A percentile compares a stretch with the other conserved stretches of the same genome.
phyloP scores from a whole-genome alignment of 2,113 vertebrate species.

The Oreochromis aureus region DNA sequence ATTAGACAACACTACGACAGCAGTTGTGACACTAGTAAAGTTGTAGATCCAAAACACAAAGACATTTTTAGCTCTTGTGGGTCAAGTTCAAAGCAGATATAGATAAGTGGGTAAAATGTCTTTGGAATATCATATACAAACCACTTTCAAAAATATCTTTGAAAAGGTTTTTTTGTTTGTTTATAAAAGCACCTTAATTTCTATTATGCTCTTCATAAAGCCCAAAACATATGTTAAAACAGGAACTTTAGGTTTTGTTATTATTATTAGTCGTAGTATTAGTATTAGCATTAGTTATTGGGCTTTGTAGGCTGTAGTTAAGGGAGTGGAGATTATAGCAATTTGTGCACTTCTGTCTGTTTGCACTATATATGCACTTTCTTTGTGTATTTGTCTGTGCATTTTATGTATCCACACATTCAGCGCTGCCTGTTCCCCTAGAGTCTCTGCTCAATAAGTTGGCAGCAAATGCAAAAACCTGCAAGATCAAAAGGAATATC shows the following conservation, averaged over 20 bases:
- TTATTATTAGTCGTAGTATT: neutral
- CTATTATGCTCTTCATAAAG: neutral
- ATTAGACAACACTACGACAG: neutral
- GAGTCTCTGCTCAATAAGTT: constrained; percentile 34
- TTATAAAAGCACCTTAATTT: neutral
- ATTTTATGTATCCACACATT: neutral
- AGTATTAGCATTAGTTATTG: neutral
- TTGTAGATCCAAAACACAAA: rapidly evolving
- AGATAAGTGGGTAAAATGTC: rapidly evolving
- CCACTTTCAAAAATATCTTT: neutral
- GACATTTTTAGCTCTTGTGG: rapidly evolving
- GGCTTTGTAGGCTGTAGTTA: neutral
- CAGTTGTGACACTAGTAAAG: neutral
- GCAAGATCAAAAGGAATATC: constrained; percentile 51
- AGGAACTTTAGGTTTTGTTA: neutral
- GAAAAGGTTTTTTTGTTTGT: too few species aligned
- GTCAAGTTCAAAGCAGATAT: neutral
- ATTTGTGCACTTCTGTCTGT: neutral
- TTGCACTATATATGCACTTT: neutral
- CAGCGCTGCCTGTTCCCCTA: neutral
- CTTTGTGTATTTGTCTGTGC: neutral
- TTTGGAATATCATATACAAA: neutral
- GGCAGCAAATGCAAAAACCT: constrained; percentile 51
- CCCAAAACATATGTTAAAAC: neutral
- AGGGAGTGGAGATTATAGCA: neutral